Conservation (phyloP, 1,140 invertebrate genomes). For the Sitobion miscanthi region DNA sequence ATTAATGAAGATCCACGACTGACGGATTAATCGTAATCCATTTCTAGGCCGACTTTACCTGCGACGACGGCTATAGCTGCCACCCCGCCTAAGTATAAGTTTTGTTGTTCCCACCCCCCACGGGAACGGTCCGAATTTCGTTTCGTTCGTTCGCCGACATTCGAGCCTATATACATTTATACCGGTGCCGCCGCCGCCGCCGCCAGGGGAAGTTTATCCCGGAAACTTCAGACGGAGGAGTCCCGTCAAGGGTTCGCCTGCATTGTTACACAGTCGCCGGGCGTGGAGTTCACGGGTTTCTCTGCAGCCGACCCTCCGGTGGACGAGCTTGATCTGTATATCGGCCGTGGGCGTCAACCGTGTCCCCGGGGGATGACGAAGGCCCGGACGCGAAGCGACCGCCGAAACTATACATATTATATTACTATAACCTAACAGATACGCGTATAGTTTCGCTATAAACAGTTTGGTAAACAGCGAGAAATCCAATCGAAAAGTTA, state of each 20-base stretch:
- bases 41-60: neutral
- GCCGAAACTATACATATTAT: constrained; percentile 8
- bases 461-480: constrained; percentile 1
- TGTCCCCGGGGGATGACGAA: neutral
- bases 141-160: neutral
- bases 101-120: neutral
- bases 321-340: neutral
- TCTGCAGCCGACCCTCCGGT: neutral
- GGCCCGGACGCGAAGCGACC: neutral
- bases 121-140: neutral
- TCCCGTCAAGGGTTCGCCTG: neutral
- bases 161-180: too few species aligned
- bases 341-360: neutral
- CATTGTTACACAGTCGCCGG: neutral
- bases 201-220: neutral
- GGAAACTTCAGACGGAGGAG: neutral
- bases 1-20: neutral
- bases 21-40: neutral
- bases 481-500: constrained; percentile 32
- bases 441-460: neutral
- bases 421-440: neutral
- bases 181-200: neutral
- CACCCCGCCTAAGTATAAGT: neutral
- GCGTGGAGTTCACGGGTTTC: neutral
- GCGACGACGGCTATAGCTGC: neutral